These are phyloP conservation scores for Brassicogethes aeneus DNA, from an alignment of 2,888 invertebrate species.

Conservation along the genomic window DNA sequence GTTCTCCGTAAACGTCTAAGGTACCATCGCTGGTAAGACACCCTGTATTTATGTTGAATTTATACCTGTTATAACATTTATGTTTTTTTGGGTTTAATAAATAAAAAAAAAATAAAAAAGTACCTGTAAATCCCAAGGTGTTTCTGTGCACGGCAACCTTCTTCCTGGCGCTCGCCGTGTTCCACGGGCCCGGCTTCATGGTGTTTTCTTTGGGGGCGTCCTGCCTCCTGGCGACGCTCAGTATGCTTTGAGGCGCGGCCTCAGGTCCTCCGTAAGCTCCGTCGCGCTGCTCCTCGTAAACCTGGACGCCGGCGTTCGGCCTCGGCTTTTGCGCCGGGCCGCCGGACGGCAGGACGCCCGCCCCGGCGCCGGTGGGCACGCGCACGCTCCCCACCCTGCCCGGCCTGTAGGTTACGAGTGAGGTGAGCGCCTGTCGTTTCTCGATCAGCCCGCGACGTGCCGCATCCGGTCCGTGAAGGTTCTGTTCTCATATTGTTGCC, in stretches of 20 bases:
- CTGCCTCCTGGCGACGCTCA: conserved; percentile 47
- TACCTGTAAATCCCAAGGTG: conserved; percentile 44
- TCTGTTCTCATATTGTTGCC: too few relatives aligned
- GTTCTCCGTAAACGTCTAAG: too few relatives aligned
- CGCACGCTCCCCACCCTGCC: conserved; percentile 46
- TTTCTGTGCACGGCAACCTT: conserved; percentile 26
- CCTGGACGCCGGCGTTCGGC: conserved; percentile 31
- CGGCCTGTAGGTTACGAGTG: conserved; percentile 58
- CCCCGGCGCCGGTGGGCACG: conserved; percentile 17
- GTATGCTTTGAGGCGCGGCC: conserved; percentile 42
- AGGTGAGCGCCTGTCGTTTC: conserved; percentile 68
- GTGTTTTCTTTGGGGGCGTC: conserved; percentile 58
- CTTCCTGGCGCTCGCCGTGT: conserved; percentile 39
- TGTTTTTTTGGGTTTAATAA: too few relatives aligned
- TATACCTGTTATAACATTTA: too few relatives aligned
- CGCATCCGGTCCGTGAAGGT: conserved; percentile 49
- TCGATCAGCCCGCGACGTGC: conserved; percentile 45
- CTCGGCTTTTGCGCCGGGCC: conserved; percentile 23
- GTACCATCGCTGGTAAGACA: too few relatives aligned
- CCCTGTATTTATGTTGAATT: too few relatives aligned
- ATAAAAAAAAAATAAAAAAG: neutral
- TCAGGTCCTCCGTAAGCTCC: conserved; percentile 28
- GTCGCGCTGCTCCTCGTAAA: conserved; percentile 32
- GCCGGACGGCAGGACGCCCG: conserved; percentile 20
- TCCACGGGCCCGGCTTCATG: conserved; percentile 64